Evolutionary conservation across 2,113 vertebrate genomes (phyloP).

Genomic region (Raja brachyura): DNA sequence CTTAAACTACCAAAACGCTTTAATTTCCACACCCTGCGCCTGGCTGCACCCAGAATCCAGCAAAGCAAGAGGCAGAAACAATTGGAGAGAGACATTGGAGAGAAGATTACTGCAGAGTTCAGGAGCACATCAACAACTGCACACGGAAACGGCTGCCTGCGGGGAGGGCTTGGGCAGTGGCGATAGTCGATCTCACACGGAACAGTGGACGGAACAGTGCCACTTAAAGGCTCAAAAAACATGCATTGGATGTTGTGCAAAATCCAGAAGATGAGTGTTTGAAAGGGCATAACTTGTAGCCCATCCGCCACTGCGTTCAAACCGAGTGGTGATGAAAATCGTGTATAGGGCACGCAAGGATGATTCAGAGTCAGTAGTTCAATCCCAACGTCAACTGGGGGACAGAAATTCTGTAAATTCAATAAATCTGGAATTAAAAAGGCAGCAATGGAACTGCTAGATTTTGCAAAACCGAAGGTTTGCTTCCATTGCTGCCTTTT

Average conservation of each 20-base stretch:
- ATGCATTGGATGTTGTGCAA: neutral
- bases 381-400: no score
- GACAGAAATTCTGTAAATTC: no score
- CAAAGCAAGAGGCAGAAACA: slow-evolving; percentile 46
- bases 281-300: no score
- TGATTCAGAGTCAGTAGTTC: no score
- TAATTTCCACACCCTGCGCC: slow-evolving; percentile 99
- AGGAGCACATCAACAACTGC: slow-evolving; percentile 47
- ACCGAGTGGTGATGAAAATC: no score
- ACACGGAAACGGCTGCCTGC: slow-evolving; percentile 41
- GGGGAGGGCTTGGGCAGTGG: slow-evolving; percentile 38
- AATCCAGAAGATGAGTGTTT: neutral
- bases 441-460: no score
- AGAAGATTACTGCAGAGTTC: slow-evolving; percentile 46
- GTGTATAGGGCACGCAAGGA: no score
- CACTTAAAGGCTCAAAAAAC: neutral
- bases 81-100: slow-evolving; percentile 50
- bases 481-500: no score
- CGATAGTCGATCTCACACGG: neutral
- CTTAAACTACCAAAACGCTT: slow-evolving; percentile 99
- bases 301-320: no score
- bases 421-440: no score
- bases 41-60: slow-evolving; percentile 76
- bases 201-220: neutral
- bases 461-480: no score